Conservation (phyloP, 1,140 invertebrate species). For the Ceratoteleas bidentatus region DNA sequence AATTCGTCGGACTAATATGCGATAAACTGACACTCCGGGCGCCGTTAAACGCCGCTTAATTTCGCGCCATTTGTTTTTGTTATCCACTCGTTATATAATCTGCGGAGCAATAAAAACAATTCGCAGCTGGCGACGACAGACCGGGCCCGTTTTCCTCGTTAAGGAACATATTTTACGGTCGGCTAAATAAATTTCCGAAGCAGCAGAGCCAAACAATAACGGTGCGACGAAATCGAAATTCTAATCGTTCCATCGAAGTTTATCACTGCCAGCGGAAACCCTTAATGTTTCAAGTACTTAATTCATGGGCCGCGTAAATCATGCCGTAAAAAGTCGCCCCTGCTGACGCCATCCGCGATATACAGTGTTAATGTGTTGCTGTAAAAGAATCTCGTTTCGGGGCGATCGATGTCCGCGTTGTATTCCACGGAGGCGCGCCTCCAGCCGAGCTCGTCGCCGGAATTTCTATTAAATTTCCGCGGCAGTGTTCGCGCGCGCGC, state of each 20-base stretch:
- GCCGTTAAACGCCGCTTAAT: constrained; percentile 16
- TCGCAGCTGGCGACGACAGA: not conserved
- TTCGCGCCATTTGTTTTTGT: not conserved
- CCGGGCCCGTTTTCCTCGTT: not conserved
- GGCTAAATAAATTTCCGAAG: constrained; percentile 23
- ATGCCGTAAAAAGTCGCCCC: constrained; percentile 57
- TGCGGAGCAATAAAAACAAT: not conserved
- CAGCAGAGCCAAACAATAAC: constrained; percentile 40
- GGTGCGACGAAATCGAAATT: constrained; percentile 44
- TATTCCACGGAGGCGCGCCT: constrained; percentile 41
- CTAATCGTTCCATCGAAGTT: constrained; percentile 48
- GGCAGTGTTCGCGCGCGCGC: constrained; percentile 27
- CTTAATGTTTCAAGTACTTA: constrained; percentile 59
- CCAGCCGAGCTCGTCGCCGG: constrained; percentile 21
- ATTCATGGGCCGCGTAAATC: constrained; percentile 58
- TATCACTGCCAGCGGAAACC: constrained; percentile 23
- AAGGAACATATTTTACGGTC: constrained; percentile 2
- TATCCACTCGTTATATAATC: not conserved
- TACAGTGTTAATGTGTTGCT: constrained; percentile 59
- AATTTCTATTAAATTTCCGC: constrained; percentile 63
- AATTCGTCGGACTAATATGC: constrained; percentile 48
- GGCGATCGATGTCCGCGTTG: constrained; percentile 60
- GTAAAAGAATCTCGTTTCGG: constrained; percentile 56
- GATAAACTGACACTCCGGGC: constrained; percentile 22
- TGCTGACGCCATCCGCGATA: constrained; percentile 43